Base-by-base conservation (phyloP, 2,888 invertebrate species). In the Pseudolycoriella hygida region DNA sequence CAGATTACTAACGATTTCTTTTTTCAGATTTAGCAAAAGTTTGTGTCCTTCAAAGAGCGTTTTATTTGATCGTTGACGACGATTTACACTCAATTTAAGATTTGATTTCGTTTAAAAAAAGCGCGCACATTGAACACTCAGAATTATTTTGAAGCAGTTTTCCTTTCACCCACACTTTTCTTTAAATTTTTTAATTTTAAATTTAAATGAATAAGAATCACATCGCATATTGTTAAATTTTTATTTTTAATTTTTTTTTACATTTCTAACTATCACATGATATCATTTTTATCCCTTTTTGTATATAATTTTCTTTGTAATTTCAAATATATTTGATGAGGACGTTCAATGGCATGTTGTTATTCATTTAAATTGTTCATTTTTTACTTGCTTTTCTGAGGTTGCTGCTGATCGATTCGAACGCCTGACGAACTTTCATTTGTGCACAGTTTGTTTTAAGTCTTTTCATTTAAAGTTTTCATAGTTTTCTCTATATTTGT, bases 81-180 rank as follows among this genome's bases (percentile, higher is more conserved):
- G 25, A 12, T 34, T 34, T 34, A 34, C 34, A 34, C 34, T 12
- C 11, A 14, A 34, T 34, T 34, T 34, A 25, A 25, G 25, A 6
- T 25, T 25, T 25, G 4, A 25, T 25, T 25, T 25, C 25, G 5
- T 34, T 34, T 34, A 14, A 17, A 39, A 39, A 39, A 17, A 14
- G 17, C 15, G 39, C 39, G 39, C 39, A 39, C 39, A 39, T 39
- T 39, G 4, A 39, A 39, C 39, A 39, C 39, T 39, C 39, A 39
- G 17, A 39, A 39, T 39, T 25, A 25, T 25, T 25, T 4, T 25
- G 8, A 25, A 25, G 17, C 15, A 39, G 15, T 3, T 39, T 17
- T 39, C 5, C 17, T 17, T 39, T 39, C 4, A 17, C 11, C 11
- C 39, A 39, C 14, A 39, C 17, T 17, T 39, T 17, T 39, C 5